Evolutionary conservation across 2,888 invertebrate genomes (phyloP).

Genomic region (Strigamia transsilvanica): DNA sequence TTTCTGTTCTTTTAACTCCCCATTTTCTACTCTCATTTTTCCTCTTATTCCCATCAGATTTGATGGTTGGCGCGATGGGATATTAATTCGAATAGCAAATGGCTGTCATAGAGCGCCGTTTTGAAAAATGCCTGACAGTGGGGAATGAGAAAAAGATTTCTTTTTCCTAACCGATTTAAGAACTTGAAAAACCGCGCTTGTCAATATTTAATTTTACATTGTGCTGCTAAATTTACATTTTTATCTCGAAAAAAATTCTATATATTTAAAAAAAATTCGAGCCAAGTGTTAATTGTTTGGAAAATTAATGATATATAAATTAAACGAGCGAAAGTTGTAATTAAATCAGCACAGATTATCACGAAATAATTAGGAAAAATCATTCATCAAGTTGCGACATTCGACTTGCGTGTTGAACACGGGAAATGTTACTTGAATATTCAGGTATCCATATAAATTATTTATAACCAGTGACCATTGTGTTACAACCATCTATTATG

Average conservation of each 20-base stretch:
- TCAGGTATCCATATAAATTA: slow-evolving; percentile 1
- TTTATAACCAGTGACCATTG: not conserved
- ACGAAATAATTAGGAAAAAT: slow-evolving; percentile 10
- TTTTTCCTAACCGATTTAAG: slow-evolving; percentile 15
- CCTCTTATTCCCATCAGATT: slow-evolving; percentile 39
- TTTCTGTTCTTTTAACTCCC: not conserved
- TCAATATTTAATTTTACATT: slow-evolving; percentile 28
- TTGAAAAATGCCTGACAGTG: slow-evolving; percentile 39
- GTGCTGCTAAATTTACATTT: not conserved
- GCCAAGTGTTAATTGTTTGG: not conserved
- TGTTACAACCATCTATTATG: not conserved
- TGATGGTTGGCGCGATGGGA: slow-evolving; percentile 41
- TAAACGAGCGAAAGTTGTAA: not conserved
- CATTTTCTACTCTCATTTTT: slow-evolving; percentile 18
- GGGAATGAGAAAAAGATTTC: slow-evolving; percentile 31
- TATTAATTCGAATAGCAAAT: slow-evolving; percentile 43
- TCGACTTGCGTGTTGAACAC: not conserved
- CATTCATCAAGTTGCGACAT: slow-evolving; percentile 14
- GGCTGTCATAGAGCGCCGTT: slow-evolving; percentile 33
- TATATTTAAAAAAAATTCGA: not conserved
- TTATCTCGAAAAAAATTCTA: too few relatives aligned
- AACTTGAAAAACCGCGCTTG: not conserved
- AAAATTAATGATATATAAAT: slow-evolving; percentile 4
- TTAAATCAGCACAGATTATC: slow-evolving; percentile 36
- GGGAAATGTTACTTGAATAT: slow-evolving; percentile 3